Percentiles rank a stretch among this genome's conserved stretches.
These are phyloP conservation scores for Forficula auricularia DNA, from an alignment of 1,140 invertebrate species.

Conservation along the genomic window DNA sequence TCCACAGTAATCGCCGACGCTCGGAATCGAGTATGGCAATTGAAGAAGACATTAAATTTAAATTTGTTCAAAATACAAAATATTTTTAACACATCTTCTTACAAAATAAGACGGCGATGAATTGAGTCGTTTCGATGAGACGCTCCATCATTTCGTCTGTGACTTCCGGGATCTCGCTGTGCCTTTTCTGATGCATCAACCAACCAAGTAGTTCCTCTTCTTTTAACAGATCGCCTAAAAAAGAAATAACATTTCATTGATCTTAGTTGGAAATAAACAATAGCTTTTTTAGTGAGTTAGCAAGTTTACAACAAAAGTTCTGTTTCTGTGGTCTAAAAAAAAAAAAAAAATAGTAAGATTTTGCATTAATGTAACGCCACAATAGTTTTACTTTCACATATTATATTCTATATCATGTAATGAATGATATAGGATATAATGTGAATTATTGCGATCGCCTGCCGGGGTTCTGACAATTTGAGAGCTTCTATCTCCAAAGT, in stretches of 20 bases:
- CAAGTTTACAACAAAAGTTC: too few relatives aligned
- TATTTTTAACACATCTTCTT: conserved; percentile 26
- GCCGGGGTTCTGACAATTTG: too few relatives aligned
- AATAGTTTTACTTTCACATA: too few relatives aligned
- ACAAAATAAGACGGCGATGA: conserved; percentile 74
- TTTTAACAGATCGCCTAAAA: conserved; percentile 63
- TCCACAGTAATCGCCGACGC: too few relatives aligned
- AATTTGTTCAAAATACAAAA: neutral
- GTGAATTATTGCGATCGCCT: too few relatives aligned
- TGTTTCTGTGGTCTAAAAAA: neutral
- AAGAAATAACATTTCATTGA: conserved; percentile 1
- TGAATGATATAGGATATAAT: too few relatives aligned
- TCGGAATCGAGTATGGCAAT: too few relatives aligned
- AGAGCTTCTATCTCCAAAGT: too few relatives aligned
- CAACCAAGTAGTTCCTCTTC: conserved; percentile 78
- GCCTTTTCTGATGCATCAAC: conserved; percentile 73
- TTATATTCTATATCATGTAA: too few relatives aligned
- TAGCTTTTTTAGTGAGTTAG: neutral
- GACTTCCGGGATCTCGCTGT: conserved; percentile 80
- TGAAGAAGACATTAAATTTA: too few relatives aligned
- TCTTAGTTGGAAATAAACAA: neutral
- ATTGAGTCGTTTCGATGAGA: conserved; percentile 60
- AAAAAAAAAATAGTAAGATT: neutral
- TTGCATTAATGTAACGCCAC: too few relatives aligned
- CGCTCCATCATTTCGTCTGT: conserved; percentile 88